A percentile compares a stretch with the other conserved stretches of the same genome.
These are phyloP conservation scores for Potamarius usumacintae DNA, from an alignment of 2,113 vertebrate species.

Conservation along the genomic window DNA sequence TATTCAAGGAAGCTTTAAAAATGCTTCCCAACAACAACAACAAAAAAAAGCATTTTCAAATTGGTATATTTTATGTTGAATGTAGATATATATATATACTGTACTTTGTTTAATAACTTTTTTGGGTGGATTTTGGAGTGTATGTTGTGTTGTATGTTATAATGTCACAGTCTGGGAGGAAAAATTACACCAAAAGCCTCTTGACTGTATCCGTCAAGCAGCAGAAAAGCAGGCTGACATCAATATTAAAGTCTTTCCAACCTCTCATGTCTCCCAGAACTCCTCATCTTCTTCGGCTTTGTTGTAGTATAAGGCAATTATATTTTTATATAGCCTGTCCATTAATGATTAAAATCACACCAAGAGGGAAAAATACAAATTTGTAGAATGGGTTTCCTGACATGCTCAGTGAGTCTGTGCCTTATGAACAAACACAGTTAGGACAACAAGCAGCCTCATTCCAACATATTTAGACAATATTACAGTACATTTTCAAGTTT, in stretches of 20 bases:
- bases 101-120: neutral
- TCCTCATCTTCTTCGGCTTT: neutral
- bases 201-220: neutral
- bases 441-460: neutral
- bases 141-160: neutral
- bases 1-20: neutral
- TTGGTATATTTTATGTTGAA: neutral
- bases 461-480: neutral
- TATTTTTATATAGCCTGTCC: neutral
- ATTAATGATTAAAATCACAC: neutral
- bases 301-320: neutral
- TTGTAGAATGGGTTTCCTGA: neutral
- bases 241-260: neutral
- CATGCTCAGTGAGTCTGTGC: neutral
- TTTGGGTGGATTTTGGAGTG: neutral
- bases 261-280: neutral
- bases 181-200: neutral
- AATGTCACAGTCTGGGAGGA: neutral
- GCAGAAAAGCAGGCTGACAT: neutral
- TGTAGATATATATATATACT: neutral
- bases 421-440: neutral
- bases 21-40: neutral
- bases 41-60: neutral
- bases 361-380: neutral
- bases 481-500: neutral